phyloP scores from a whole-genome alignment of 2,797 vertebrate species.

The Pangasius mekongensis region DNA sequence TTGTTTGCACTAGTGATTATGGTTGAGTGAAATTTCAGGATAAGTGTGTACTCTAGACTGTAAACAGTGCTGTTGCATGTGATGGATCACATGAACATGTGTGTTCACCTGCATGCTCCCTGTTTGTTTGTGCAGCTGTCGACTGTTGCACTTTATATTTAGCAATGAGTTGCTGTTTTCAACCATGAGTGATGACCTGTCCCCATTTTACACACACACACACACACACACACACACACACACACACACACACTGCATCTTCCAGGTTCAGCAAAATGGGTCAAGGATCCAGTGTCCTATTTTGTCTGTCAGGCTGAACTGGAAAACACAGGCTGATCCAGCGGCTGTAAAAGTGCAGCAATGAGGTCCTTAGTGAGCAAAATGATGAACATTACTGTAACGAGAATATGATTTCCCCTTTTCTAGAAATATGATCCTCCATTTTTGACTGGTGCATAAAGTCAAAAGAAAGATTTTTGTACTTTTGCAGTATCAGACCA shows the following conservation, averaged over 20 bases:
- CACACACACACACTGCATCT: background rate
- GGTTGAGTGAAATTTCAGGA: background rate
- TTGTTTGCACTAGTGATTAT: background rate
- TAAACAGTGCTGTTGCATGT: background rate
- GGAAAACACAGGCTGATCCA: background rate
- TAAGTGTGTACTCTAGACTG: background rate
- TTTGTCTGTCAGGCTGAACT: background rate
- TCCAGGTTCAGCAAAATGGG: conserved; percentile 3
- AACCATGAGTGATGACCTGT: background rate
- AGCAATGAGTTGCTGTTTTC: background rate
- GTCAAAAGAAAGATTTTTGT: background rate
- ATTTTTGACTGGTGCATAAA: background rate
- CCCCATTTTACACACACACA: background rate
- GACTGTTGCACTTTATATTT: background rate
- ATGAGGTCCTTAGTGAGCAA: background rate
- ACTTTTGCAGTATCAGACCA: background rate
- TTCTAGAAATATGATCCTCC: background rate
- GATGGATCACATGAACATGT: background rate
- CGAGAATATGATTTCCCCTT: background rate
- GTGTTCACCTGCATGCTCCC: background rate
- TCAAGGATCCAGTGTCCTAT: conserved; percentile 1
- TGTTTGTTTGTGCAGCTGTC: background rate
- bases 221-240: background rate
- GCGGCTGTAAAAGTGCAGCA: background rate
- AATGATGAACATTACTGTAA: background rate